Percentiles rank a stretch among this genome's conserved stretches.
Conservation (phyloP, 2,888 invertebrate genomes). For the Hyppa rectilinea region DNA sequence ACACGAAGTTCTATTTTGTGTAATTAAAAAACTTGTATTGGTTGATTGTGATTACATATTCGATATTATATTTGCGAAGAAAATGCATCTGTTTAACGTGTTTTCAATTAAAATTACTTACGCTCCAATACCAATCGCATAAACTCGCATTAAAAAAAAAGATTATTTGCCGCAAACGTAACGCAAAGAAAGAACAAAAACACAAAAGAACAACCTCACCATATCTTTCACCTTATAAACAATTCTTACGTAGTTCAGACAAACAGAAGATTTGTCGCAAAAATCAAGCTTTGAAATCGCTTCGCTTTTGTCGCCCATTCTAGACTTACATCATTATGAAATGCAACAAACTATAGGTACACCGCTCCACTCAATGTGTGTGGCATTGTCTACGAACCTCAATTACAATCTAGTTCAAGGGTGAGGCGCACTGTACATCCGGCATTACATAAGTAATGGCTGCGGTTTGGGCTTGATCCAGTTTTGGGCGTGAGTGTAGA, state of each 20-base stretch:
- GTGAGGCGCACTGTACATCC: slow-evolving; percentile 61
- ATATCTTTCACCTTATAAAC: neutral
- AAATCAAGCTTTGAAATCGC: neutral
- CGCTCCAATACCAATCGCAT: no score
- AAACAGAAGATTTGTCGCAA: neutral
- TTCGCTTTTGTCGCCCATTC: neutral
- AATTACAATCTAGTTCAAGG: slow-evolving; percentile 65
- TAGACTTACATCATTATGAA: slow-evolving; percentile 42
- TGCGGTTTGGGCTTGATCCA: slow-evolving; percentile 36
- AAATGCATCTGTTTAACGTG: no score
- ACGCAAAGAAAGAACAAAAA: no score
- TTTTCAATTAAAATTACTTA: no score
- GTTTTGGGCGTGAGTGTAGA: slow-evolving; percentile 19
- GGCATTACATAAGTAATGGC: slow-evolving; percentile 58
- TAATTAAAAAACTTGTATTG: no score
- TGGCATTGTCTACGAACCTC: slow-evolving; percentile 62
- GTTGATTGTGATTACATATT: no score
- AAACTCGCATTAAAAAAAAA: no score
- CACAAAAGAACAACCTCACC: no score
- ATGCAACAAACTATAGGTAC: slow-evolving; percentile 43
- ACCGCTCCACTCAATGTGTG: slow-evolving; percentile 36
- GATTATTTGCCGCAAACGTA: no score
- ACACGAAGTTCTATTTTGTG: no score
- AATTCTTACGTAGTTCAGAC: neutral
- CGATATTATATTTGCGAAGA: no score